phyloP scores from a whole-genome alignment of 53 echinoderm and acorn worm species.

The Zoroaster sp. region DNA sequence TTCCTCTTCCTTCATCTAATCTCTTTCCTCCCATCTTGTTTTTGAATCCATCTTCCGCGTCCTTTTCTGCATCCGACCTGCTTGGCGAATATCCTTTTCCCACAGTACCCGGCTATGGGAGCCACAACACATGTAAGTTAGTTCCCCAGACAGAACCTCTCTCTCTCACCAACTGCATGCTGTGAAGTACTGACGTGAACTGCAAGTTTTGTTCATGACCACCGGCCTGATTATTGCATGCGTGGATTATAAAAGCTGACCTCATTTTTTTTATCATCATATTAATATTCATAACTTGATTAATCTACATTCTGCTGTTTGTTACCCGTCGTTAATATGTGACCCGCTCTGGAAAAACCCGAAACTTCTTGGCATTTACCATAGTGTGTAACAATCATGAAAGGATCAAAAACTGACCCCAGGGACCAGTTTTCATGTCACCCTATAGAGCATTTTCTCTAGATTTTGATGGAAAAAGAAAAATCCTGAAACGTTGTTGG shows the following conservation, averaged over 20 bases:
- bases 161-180: constrained; percentile 41
- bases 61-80: not conserved
- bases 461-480: too few relatives aligned
- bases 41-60: not conserved
- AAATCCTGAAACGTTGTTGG: too few relatives aligned
- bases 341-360: too few relatives aligned
- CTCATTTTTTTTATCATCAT: not conserved
- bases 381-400: too few relatives aligned
- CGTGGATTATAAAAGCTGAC: not conserved
- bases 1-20: not conserved
- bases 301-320: not conserved
- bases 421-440: too few relatives aligned
- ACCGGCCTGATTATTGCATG: not conserved
- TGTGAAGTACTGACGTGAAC: constrained; percentile 61
- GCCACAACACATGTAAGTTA: constrained; percentile 81
- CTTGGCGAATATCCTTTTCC: constrained; percentile 46
- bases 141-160: not conserved
- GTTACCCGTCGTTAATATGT: too few relatives aligned
- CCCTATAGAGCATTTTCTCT: too few relatives aligned
- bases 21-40: not conserved
- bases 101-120: constrained; percentile 64
- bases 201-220: constrained; percentile 22
- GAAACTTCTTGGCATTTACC: too few relatives aligned
- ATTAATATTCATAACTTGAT: not conserved
- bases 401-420: too few relatives aligned